Conservation (phyloP, 2,113 vertebrate species). For the Bubo bubo region DNA sequence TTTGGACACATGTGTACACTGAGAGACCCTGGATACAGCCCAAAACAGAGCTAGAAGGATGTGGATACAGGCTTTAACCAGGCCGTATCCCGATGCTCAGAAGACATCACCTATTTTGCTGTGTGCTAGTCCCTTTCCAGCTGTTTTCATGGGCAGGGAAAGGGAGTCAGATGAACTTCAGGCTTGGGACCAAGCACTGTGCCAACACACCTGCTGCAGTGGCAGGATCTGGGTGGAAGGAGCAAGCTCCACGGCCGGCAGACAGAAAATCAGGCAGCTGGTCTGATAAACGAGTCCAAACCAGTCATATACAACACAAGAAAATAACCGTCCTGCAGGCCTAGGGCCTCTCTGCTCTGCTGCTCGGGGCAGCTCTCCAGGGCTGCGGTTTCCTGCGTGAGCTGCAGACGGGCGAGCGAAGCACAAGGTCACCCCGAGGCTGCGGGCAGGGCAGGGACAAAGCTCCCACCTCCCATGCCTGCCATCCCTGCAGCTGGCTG, state of each 20-base stretch:
- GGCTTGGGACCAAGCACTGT: background rate
- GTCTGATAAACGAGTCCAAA: background rate
- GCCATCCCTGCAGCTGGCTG: background rate
- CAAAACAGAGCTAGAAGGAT: background rate
- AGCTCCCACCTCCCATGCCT: background rate
- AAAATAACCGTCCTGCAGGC: background rate
- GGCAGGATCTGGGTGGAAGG: background rate
- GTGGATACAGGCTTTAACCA: background rate
- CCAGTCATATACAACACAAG: fast-evolving
- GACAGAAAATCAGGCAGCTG: background rate
- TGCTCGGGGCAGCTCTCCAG: background rate
- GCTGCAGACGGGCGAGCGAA: background rate
- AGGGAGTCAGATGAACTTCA: background rate
- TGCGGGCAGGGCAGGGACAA: background rate
- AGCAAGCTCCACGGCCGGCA: background rate
- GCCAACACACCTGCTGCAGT: fast-evolving
- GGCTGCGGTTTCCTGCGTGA: background rate
- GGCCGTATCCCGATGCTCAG: fast-evolving
- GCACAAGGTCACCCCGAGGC: background rate
- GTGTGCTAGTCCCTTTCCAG: background rate
- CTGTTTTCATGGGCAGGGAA: background rate
- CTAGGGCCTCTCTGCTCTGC: background rate
- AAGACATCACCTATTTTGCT: background rate
- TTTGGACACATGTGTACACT: fast-evolving
- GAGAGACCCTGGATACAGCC: background rate